Evolutionary conservation across 2,888 invertebrate genomes (phyloP).

Genomic region (Lobophora halterata): DNA sequence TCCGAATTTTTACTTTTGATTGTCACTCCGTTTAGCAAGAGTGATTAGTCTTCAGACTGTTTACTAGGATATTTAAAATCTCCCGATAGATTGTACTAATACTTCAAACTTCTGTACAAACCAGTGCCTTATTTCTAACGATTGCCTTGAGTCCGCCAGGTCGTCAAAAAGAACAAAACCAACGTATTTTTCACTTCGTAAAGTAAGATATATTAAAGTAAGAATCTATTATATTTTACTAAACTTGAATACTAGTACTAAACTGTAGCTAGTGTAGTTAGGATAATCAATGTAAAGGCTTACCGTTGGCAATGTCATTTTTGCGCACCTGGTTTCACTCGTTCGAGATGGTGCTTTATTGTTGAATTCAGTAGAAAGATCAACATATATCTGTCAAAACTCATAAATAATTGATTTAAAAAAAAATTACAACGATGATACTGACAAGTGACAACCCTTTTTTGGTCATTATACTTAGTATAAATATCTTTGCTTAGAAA

Average conservation of each 20-base stretch:
- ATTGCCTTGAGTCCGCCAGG: conserved; percentile 67
- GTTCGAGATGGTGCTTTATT: conserved; percentile 46
- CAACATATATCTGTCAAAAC: too few relatives aligned
- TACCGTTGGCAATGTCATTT: conserved; percentile 75
- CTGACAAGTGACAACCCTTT: too few relatives aligned
- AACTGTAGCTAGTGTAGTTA: conserved; percentile 44
- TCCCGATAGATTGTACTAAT: too few relatives aligned
- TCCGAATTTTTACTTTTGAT: too few relatives aligned
- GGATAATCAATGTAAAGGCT: conserved; percentile 52
- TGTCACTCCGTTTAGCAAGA: too few relatives aligned
- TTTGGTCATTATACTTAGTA: too few relatives aligned
- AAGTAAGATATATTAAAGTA: conserved; percentile 49
- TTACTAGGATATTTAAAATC: too few relatives aligned
- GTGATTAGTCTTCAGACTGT: background rate
- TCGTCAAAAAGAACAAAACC: conserved; percentile 75
- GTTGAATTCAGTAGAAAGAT: too few relatives aligned
- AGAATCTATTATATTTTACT: conserved; percentile 27
- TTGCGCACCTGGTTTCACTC: conserved; percentile 71
- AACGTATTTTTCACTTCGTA: conserved; percentile 51
- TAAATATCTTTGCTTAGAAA: too few relatives aligned
- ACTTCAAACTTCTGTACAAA: too few relatives aligned
- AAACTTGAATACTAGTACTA: conserved; percentile 7
- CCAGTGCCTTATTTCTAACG: conserved; percentile 33
- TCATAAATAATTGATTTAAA: too few relatives aligned
- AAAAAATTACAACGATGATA: too few relatives aligned